Evolutionary conservation across 2,888 invertebrate genomes (phyloP).

Genomic region (Synergus japonicus): DNA sequence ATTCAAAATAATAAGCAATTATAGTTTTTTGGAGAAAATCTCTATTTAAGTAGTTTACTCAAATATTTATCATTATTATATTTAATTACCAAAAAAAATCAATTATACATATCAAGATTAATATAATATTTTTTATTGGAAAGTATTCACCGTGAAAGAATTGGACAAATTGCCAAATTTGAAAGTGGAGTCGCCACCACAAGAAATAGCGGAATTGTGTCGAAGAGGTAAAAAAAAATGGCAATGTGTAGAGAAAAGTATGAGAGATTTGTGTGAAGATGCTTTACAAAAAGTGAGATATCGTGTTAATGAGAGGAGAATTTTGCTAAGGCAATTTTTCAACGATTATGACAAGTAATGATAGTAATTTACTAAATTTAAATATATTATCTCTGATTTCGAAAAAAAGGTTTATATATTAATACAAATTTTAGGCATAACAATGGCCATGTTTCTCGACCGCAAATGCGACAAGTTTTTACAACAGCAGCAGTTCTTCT

Average conservation of each 20-base stretch:
- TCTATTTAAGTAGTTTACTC: too few relatives aligned
- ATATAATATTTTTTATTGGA: slow-evolving; percentile 29
- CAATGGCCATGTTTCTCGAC: slow-evolving; percentile 85
- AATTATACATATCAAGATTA: background rate
- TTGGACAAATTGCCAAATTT: slow-evolving; percentile 84
- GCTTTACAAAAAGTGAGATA: slow-evolving; percentile 82
- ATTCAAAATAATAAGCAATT: too few relatives aligned
- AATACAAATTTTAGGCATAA: slow-evolving; percentile 79
- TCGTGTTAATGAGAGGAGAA: slow-evolving; percentile 81
- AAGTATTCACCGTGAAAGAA: slow-evolving; percentile 83
- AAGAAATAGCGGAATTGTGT: slow-evolving; percentile 78
- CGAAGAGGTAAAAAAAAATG: slow-evolving; percentile 79
- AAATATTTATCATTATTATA: too few relatives aligned
- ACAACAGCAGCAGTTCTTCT: slow-evolving; percentile 84
- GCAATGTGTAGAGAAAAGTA: slow-evolving; percentile 72
- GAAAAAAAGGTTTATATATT: background rate
- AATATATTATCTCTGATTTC: slow-evolving; percentile 7
- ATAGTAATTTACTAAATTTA: background rate
- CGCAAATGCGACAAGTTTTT: slow-evolving; percentile 85
- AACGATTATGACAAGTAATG: slow-evolving; percentile 84
- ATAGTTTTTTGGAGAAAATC: too few relatives aligned
- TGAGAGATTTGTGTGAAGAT: slow-evolving; percentile 77
- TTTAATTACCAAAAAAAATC: background rate
- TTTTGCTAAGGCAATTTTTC: slow-evolving; percentile 84
- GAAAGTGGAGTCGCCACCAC: slow-evolving; percentile 80